Percentiles rank a stretch among this genome's conserved stretches.
phyloP scores from a whole-genome alignment of 2,797 vertebrate species.

The Amblyraja radiata region DNA sequence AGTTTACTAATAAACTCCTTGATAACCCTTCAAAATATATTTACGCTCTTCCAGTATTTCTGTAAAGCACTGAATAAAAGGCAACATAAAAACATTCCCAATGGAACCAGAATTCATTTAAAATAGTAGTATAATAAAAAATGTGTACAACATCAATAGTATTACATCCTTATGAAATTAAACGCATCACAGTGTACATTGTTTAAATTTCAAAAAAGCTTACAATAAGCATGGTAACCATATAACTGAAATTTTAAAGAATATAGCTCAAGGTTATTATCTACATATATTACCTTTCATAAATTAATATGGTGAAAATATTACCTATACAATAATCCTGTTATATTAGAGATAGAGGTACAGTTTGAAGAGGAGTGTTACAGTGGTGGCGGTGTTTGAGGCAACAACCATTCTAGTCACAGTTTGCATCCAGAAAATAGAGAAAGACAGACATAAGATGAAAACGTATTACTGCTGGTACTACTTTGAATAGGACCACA shows the following conservation, averaged over 20 bases:
- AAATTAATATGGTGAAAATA: conserved; percentile 21
- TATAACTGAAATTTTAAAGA: conserved; percentile 17
- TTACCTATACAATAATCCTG: conserved; percentile 20
- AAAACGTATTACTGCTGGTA: neutral
- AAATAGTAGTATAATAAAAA: conserved; percentile 75
- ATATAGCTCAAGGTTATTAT: neutral
- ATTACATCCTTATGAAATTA: conserved; percentile 71
- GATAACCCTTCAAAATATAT: neutral
- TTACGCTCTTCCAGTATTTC: neutral
- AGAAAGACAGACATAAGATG: neutral
- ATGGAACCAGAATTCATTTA: conserved; percentile 55
- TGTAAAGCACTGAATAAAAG: neutral
- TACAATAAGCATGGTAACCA: conserved; percentile 45
- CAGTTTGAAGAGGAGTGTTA: conserved; percentile 20
- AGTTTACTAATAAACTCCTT: neutral
- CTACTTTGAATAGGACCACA: neutral
- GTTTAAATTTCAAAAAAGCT: conserved; percentile 55
- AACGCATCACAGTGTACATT: conserved; percentile 71
- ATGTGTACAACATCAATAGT: conserved; percentile 68
- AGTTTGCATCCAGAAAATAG: neutral
- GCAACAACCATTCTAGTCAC: conserved; percentile 14
- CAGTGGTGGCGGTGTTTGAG: conserved; percentile 19
- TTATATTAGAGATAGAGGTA: conserved; percentile 1
- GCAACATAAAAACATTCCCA: neutral
- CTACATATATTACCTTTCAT: conserved; percentile 12